Evolutionary conservation across 2,888 invertebrate species (phyloP), one percentile per base, ranked within the genome.

Genomic region (Chymomyza caudatula): DNA sequence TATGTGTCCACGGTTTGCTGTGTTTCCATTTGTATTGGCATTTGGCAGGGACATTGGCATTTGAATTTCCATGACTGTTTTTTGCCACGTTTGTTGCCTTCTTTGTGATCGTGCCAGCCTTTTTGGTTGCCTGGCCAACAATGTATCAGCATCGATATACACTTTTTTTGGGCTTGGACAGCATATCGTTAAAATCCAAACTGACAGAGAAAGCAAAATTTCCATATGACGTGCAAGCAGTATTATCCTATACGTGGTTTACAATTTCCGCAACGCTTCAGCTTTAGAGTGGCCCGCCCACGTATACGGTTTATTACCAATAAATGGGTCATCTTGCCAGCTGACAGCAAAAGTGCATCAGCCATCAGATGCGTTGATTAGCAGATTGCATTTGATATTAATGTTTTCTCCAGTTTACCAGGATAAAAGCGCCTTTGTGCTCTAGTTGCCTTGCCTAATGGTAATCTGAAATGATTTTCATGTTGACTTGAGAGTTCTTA

Each of bases 381-480:
- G 11, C 6, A 29, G 29, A 29, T 29, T 29, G 29, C 8, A 29
- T 29, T 37, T 22, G n/a, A 13, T 60, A 64, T 56, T 70, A 66
- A 74, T 80, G 66, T 60, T 61, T 55, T 42, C 49, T 65, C 44
- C 42, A 55, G 56, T 56, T 67, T 67, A 61, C 65, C 67, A 62
- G 65, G 73, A 66, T 71, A 49, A 55, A 58, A 29, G 47, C 60
- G 44, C 8, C 11, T 0, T 23, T 6, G 11, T 6, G 44, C 53
- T 5, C 19, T 17, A 17, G 53, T 47, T 47, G 37, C 37, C 4
- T 15, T 67, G 66, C 63, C 78, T 76, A 74, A 58, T 63, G 73
- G 82, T 72, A 20, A 70, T 67, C 43, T 73, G 60, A 77, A 79
- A 80, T 80, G 67, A 80, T 78, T 78, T 80, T 69, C 74, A 69